Evolutionary conservation across 2,888 invertebrate species (phyloP).

Genomic region (Tinea trinotella): DNA sequence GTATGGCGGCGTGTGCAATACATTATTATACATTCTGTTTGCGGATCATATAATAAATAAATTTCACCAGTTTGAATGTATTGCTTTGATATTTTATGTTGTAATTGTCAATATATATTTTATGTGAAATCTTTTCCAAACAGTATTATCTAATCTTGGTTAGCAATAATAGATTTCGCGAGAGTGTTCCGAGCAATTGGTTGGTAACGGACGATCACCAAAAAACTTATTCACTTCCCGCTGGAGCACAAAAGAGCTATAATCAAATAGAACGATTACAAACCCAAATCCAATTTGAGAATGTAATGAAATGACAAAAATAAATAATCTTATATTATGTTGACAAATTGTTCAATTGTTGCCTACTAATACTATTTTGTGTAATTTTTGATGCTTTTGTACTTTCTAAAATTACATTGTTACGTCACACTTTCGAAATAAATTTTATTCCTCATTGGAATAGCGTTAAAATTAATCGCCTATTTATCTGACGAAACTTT

Average conservation of each 20-base stretch:
- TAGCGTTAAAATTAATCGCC: slow-evolving; percentile 1
- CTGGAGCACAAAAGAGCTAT: slow-evolving; percentile 1
- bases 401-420: slow-evolving; percentile 14
- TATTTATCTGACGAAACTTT: slow-evolving; percentile 14
- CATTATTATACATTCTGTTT: slow-evolving; percentile 22
- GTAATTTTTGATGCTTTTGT: slow-evolving; percentile 8
- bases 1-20: slow-evolving; percentile 21
- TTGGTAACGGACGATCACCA: neutral
- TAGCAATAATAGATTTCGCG: slow-evolving; percentile 10
- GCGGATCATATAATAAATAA: slow-evolving; percentile 5
- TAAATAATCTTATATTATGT: slow-evolving; percentile 12
- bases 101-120: too few relatives aligned
- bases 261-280: slow-evolving; percentile 16
- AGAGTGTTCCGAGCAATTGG: slow-evolving; percentile 1
- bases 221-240: slow-evolving; percentile 13
- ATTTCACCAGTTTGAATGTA: neutral
- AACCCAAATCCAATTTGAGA: slow-evolving; percentile 14
- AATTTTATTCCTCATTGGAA: slow-evolving; percentile 12
- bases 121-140: too few relatives aligned
- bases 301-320: slow-evolving; percentile 15
- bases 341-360: slow-evolving; percentile 13
- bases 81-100: too few relatives aligned
- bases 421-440: slow-evolving; percentile 18
- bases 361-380: neutral
- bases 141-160: neutral